Evolutionary conservation across 2,888 invertebrate genomes (phyloP).

Genomic region (Fragum sueziense): DNA sequence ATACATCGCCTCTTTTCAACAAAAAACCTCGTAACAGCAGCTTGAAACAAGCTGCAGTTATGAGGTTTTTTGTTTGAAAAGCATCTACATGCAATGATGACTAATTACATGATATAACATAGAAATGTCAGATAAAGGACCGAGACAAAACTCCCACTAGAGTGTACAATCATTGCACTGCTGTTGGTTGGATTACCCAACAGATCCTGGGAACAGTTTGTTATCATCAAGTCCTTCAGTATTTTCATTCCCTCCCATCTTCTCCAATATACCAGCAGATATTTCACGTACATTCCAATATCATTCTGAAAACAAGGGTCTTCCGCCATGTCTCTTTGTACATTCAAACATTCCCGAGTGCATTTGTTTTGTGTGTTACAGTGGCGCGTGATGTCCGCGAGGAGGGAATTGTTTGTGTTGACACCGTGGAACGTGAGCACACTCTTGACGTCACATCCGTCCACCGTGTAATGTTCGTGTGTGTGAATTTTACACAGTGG

Average conservation of each 20-base stretch:
- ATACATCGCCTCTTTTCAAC: too few relatives aligned
- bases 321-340: background rate
- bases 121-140: background rate
- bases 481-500: constrained; percentile 34
- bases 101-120: background rate
- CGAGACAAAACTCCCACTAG: background rate
- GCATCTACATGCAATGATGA: too few relatives aligned
- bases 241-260: constrained; percentile 7
- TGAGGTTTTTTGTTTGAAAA: too few relatives aligned
- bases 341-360: constrained; percentile 3
- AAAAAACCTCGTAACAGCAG: too few relatives aligned
- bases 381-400: background rate
- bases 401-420: constrained; percentile 9
- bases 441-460: constrained; percentile 28
- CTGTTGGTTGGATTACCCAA: background rate
- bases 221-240: background rate
- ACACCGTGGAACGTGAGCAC: constrained; percentile 11
- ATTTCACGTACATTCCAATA: constrained; percentile 18
- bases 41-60: too few relatives aligned
- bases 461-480: background rate
- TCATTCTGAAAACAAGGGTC: constrained; percentile 30
- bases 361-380: constrained; percentile 8
- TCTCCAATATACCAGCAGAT: constrained; percentile 1
- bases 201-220: background rate
- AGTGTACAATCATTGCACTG: background rate